Evolutionary conservation across 1,140 invertebrate genomes (phyloP).

Genomic region (Nasonia giraulti): DNA sequence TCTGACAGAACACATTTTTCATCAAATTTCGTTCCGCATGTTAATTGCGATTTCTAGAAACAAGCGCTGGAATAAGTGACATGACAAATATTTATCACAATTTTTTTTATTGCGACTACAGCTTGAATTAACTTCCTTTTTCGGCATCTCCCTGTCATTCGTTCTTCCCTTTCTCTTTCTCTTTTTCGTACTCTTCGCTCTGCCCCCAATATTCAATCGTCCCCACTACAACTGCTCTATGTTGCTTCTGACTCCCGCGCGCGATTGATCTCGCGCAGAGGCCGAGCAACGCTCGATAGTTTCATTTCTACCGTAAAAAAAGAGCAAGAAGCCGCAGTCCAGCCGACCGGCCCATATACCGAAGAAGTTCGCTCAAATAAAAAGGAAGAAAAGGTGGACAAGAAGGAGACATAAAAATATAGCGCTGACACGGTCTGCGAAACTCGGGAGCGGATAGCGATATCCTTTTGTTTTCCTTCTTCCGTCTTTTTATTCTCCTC

Average conservation of each 20-base stretch:
- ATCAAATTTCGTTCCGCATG: no score
- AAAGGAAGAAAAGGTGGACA: constrained; percentile 4
- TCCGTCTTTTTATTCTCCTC: not conserved
- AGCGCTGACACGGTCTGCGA: not conserved
- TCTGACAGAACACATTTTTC: no score
- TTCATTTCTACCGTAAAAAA: constrained; percentile 9
- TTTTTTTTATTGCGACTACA: not conserved
- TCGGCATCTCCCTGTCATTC: not conserved
- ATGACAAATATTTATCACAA: not conserved
- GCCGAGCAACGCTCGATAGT: not conserved
- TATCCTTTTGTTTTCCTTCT: constrained; percentile 26
- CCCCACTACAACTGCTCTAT: constrained; percentile 8
- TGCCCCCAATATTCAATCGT: constrained; percentile 31
- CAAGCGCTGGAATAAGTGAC: no score
- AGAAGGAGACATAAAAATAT: not conserved
- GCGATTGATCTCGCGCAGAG: constrained; percentile 26
- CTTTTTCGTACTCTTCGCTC: not conserved
- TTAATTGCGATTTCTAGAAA: no score
- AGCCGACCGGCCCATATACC: not conserved
- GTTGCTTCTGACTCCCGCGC: constrained; percentile 21
- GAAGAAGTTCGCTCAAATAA: not conserved
- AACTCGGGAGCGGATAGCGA: not conserved
- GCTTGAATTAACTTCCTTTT: not conserved
- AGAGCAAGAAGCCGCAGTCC: not conserved
- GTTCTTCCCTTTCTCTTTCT: not conserved